Evolutionary conservation across 2,888 invertebrate species (phyloP).

Genomic region (Leucozona laternaria): DNA sequence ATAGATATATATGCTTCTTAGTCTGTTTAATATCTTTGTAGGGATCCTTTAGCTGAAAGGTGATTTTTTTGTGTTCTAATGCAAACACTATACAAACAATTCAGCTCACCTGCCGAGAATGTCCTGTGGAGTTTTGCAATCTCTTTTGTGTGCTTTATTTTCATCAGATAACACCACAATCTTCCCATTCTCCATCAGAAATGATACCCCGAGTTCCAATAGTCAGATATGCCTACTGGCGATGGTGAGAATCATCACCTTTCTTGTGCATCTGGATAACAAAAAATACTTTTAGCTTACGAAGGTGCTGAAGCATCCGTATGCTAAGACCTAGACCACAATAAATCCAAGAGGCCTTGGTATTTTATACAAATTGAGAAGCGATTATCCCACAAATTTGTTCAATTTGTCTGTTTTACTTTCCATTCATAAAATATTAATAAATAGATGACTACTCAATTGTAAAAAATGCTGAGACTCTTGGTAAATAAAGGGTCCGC

Average conservation of each 20-base stretch:
- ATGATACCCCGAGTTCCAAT: not conserved
- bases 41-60: slow-evolving; percentile 11
- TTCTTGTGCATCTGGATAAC: not conserved
- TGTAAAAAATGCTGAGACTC: no score
- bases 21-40: not conserved
- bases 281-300: slow-evolving; percentile 39
- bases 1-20: slow-evolving; percentile 62
- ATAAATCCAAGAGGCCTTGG: not conserved
- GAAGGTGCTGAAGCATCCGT: slow-evolving; percentile 21
- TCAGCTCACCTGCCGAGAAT: slow-evolving; percentile 58
- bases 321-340: slow-evolving; percentile 15
- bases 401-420: no score
- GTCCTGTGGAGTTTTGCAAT: slow-evolving; percentile 30
- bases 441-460: no score
- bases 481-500: no score
- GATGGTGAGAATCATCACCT: not conserved
- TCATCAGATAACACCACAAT: slow-evolving; percentile 17
- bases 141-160: slow-evolving; percentile 45
- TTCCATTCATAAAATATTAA: no score
- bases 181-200: not conserved
- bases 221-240: not conserved
- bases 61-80: slow-evolving; percentile 55
- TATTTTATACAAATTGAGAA: not conserved
- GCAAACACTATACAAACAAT: slow-evolving; percentile 64
- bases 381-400: no score